Percentiles rank a stretch among this genome's conserved stretches.
Evolutionary conservation across 2,888 invertebrate species (phyloP).

Genomic region (Tenodera sinensis): DNA sequence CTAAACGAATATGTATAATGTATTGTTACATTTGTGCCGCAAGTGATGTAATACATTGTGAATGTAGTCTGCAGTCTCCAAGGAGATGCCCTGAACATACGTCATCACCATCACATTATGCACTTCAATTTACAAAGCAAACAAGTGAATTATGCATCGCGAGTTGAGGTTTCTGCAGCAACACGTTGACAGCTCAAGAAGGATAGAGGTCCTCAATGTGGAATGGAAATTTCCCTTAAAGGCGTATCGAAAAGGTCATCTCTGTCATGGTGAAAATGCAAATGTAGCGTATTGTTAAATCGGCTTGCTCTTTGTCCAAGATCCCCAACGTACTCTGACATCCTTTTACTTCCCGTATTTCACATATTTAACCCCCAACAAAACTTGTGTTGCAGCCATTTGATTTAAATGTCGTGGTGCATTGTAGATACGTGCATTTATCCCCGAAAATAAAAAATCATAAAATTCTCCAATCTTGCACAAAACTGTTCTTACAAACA

Average conservation of each 20-base stretch:
- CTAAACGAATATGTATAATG: no score
- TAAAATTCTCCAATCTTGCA: no score
- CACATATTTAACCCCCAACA: no score
- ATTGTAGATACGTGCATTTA: no score
- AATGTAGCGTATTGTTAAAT: neutral
- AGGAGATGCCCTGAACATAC: neutral
- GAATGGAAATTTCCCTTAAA: neutral
- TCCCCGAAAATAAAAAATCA: no score
- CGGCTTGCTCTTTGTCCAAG: neutral
- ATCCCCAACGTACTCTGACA: neutral
- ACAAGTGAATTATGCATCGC: neutral
- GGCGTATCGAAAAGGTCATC: neutral
- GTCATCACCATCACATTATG: neutral
- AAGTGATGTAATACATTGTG: no score
- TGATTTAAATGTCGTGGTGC: no score
- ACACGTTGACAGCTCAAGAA: neutral
- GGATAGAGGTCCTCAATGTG: neutral
- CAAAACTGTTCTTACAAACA: no score
- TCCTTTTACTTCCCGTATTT: no score
- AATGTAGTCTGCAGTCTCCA: no score
- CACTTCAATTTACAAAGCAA: neutral
- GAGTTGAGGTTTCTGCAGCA: neutral
- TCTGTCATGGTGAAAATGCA: neutral
- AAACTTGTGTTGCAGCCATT: no score
- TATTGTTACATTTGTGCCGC: no score